A percentile compares a stretch with the other conserved stretches of the same genome.
Evolutionary conservation across 2,113 vertebrate species (phyloP).

Genomic region (Balaenoptera acutorostrata): DNA sequence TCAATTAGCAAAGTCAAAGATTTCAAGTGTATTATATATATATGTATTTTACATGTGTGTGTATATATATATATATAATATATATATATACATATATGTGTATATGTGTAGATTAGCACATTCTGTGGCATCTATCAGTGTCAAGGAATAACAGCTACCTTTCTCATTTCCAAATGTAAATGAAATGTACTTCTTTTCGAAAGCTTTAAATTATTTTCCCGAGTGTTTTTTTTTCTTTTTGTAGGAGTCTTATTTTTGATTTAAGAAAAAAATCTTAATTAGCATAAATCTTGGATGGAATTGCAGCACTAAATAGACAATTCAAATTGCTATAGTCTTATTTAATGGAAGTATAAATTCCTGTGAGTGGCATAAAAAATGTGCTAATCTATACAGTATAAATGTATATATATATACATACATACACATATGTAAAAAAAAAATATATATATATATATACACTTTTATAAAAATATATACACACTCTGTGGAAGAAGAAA

Average conservation of each 20-base stretch:
- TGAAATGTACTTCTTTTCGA: background rate
- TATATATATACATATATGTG: too few species aligned
- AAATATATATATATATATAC: too few species aligned
- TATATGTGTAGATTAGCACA: background rate
- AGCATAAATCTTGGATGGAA: background rate
- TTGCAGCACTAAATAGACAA: background rate
- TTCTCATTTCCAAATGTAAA: background rate
- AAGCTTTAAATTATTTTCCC: background rate
- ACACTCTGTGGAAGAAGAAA: background rate
- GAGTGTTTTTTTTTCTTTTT: background rate
- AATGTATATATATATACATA: too few species aligned
- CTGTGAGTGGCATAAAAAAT: background rate
- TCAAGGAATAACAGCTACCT: background rate
- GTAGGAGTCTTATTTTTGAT: background rate
- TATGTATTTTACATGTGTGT: background rate
- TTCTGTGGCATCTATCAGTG: background rate
- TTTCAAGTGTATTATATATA: background rate
- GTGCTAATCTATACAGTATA: too few species aligned
- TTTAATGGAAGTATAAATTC: slow-evolving; percentile 55
- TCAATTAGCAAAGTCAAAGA: background rate
- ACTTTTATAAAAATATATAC: background rate
- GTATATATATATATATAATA: background rate
- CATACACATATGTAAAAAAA: too few species aligned
- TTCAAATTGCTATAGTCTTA: background rate
- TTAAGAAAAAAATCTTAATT: background rate